These are phyloP conservation scores for Asobara japonica DNA, from an alignment of 1,140 invertebrate species.

Conservation along the genomic window DNA sequence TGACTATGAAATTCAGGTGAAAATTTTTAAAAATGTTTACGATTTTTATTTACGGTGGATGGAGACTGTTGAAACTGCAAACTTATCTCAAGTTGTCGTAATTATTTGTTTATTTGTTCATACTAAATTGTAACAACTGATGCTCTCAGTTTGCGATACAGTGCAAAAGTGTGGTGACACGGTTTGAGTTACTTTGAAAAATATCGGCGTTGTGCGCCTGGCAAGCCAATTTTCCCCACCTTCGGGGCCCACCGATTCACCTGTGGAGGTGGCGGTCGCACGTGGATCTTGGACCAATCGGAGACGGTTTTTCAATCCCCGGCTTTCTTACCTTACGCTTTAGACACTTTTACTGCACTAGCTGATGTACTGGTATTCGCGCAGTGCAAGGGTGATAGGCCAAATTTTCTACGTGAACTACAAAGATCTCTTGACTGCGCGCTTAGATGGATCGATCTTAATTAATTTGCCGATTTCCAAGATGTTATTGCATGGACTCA, in stretches of 20 bases:
- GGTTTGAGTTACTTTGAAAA: constrained; percentile 54
- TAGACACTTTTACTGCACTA: constrained; percentile 8
- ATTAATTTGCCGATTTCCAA: too few species aligned
- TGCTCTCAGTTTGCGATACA: constrained; percentile 52
- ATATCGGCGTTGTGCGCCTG: constrained; percentile 38
- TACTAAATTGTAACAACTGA: background rate
- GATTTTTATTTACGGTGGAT: too few species aligned
- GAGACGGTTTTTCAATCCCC: background rate
- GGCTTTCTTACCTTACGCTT: background rate
- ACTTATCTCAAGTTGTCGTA: too few species aligned
- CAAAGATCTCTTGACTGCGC: too few species aligned
- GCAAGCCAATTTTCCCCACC: constrained; percentile 25
- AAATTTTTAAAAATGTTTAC: too few species aligned
- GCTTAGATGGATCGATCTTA: too few species aligned
- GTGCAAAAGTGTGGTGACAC: constrained; percentile 54
- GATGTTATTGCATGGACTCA: too few species aligned
- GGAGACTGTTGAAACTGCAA: too few species aligned
- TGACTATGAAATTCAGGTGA: too few species aligned
- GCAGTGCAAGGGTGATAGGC: too few species aligned
- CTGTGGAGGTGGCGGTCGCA: constrained; percentile 40
- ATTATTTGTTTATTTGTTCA: background rate
- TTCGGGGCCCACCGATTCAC: background rate
- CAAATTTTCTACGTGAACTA: too few species aligned
- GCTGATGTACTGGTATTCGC: background rate
- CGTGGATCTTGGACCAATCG: constrained; percentile 43